Percentiles rank a stretch among this genome's conserved stretches.
Conservation (phyloP, 1,140 invertebrate species). For the Drosophila biarmipes region DNA sequence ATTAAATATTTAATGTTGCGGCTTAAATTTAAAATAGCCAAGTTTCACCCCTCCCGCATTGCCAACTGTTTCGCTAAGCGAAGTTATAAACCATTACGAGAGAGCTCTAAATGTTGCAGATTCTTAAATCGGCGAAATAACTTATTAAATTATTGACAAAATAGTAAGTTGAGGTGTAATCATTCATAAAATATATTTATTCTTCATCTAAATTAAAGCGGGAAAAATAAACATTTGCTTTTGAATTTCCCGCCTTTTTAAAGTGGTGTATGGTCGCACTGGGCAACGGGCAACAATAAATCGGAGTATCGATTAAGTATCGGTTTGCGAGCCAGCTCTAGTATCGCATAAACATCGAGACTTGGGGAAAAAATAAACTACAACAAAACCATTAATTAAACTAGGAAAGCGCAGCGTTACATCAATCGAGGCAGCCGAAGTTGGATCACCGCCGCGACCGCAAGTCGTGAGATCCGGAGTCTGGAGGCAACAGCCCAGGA, state of each 20-base stretch:
- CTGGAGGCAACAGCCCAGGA: not conserved
- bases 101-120: too few species aligned
- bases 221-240: not conserved
- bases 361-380: slow-evolving; percentile 11
- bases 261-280: not conserved
- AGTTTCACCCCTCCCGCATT: too few species aligned
- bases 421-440: slow-evolving; percentile 1
- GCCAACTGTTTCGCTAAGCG: not conserved
- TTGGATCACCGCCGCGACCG: slow-evolving; percentile 3
- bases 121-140: too few species aligned
- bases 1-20: too few species aligned
- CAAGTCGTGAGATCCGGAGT: slow-evolving; percentile 8
- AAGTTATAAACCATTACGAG: not conserved
- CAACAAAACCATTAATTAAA: slow-evolving; percentile 32
- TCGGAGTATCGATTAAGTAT: not conserved
- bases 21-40: not conserved
- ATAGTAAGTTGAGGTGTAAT: too few species aligned
- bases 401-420: slow-evolving; percentile 19
- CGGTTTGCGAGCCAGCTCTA: not conserved
- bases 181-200: too few species aligned
- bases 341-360: not conserved
- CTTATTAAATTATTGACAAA: too few species aligned
- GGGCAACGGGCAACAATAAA: not conserved
- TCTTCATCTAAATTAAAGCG: not conserved
- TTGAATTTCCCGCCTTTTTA: not conserved